Evolutionary conservation across 2,888 invertebrate species (phyloP).

Genomic region (Panzeria rudis): DNA sequence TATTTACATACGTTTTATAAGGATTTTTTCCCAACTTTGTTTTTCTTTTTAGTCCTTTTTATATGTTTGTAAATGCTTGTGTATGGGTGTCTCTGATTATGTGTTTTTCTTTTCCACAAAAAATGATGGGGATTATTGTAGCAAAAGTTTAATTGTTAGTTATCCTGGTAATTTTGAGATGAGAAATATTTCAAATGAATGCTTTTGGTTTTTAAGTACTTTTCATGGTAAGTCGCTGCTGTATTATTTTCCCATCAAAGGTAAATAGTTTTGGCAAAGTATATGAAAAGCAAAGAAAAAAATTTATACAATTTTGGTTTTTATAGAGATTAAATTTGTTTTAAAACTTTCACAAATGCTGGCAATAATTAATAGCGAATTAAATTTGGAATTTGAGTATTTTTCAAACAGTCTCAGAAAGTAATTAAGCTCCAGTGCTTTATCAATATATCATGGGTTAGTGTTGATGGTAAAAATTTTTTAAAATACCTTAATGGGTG

Average conservation of each 20-base stretch:
- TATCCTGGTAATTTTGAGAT: slow-evolving; percentile 63
- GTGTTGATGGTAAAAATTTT: no score
- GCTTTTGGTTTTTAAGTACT: slow-evolving; percentile 70
- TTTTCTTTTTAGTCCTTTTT: slow-evolving; percentile 13
- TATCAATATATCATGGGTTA: no score
- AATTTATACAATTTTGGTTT: slow-evolving; percentile 17
- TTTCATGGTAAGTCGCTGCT: slow-evolving; percentile 56
- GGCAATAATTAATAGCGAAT: neutral
- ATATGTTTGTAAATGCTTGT: neutral
- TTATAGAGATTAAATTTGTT: slow-evolving; percentile 21
- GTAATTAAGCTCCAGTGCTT: no score
- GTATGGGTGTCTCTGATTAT: neutral
- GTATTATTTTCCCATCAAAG: slow-evolving; percentile 54
- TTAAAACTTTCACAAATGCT: neutral
- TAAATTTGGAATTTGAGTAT: neutral
- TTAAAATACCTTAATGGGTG: no score
- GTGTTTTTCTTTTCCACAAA: slow-evolving; percentile 30
- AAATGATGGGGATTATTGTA: slow-evolving; percentile 66
- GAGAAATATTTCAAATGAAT: slow-evolving; percentile 69
- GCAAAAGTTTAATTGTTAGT: slow-evolving; percentile 72
- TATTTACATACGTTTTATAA: slow-evolving; percentile 71
- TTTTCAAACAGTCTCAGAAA: no score
- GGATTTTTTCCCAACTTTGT: slow-evolving; percentile 44
- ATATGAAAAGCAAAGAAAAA: neutral
- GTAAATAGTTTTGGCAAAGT: slow-evolving; percentile 49